These are phyloP conservation scores for Apteryx owenii DNA, from an alignment of 2,113 vertebrate genomes.

Conservation along the genomic window DNA sequence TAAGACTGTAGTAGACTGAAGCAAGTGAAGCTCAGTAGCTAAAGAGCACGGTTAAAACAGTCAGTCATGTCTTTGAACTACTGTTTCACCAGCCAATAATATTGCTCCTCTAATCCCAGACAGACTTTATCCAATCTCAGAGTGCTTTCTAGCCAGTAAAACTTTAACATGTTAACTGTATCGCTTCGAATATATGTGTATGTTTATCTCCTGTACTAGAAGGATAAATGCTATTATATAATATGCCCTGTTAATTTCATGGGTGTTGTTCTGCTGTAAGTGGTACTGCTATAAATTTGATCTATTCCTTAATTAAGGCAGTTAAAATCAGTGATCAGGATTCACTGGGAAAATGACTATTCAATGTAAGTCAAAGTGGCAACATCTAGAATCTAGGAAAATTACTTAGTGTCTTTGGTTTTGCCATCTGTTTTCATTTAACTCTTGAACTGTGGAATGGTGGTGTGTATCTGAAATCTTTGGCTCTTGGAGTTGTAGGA, in stretches of 20 bases:
- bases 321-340: slow-evolving; percentile 47
- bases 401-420: slow-evolving; percentile 7
- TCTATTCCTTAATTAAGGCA: slow-evolving; percentile 41
- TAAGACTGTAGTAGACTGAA: not conserved
- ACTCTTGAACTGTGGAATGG: not conserved
- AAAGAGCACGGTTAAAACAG: not conserved
- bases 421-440: slow-evolving; percentile 34
- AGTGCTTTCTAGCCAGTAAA: not conserved
- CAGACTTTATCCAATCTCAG: not conserved
- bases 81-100: slow-evolving; percentile 7
- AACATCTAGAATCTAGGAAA: not conserved
- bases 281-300: not conserved
- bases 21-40: not conserved
- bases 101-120: not conserved
- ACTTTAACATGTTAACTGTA: not conserved
- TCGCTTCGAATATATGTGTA: slow-evolving; percentile 1
- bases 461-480: not conserved
- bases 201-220: slow-evolving; percentile 14
- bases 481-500: not conserved
- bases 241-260: slow-evolving; percentile 5
- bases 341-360: slow-evolving; percentile 26
- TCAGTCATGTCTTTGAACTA: not conserved
- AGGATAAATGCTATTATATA: not conserved
- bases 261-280: not conserved
- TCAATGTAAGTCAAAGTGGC: not conserved